Base-by-base conservation (phyloP, 2,113 vertebrate genomes). In the Isurus oxyrinchus region DNA sequence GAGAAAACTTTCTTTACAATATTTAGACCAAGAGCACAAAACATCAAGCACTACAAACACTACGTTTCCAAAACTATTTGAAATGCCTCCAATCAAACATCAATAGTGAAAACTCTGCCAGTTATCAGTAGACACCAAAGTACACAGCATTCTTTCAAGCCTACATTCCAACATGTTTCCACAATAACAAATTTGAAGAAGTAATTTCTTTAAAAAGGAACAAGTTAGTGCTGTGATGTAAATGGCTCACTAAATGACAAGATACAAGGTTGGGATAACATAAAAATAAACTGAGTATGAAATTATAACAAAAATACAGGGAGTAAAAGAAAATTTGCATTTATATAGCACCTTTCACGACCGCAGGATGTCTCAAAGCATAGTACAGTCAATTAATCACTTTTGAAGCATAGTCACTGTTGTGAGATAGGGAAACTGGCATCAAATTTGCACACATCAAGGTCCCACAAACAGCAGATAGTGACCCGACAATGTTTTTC, bases 111-210 rank as follows among this genome's bases (percentile, higher is more conserved):
- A 63, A 93, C 31, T 94, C 44, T 72, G 10, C 63, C 5, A 21
- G 11, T 61, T 23, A 40, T 94, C 59, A 63, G n/a, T 25, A 94
- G 61, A 63, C 16, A 16, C 59, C 86, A 88, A 94, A 94, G 57
- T 91, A 91, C 53, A 94, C 5, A 94, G 91, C 57, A 59, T 94
- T 63, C 14, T n/a, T 63, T 94, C 59, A 94, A 61, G 91, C 23
- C 49, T 63, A 63, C 59, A 40, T 94, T 94, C 91, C 57, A 94
- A 84, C 79, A 44, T 40, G 79, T 40, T 84, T 44, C 40, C 79
- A 44, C 16, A 81, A 40, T 1, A 16, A 2, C 13, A 84, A 84
- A 44, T 84, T 84, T 84, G n/a, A 44, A 84, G n/a, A 44, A 40
- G 2, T 0, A 19, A 84, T 84, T 44, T 84, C 14, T 84, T 44